Evolutionary conservation across 2,113 vertebrate species (phyloP).

Genomic region (Sporophila hypoxantha): DNA sequence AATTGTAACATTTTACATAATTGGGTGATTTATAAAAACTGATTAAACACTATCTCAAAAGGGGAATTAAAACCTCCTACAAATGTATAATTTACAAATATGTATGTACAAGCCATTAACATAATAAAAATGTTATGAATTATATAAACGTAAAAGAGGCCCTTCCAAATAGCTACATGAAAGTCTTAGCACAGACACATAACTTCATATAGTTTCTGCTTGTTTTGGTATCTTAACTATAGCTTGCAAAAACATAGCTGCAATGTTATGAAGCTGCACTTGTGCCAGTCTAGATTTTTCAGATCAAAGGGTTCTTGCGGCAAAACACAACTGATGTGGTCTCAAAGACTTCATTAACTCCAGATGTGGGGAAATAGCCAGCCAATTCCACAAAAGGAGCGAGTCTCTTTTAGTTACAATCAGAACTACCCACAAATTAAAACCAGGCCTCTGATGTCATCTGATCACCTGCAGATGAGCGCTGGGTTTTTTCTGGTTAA

Average conservation of each 20-base stretch:
- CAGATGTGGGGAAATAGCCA: constrained; percentile 82
- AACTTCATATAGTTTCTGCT: constrained; percentile 51
- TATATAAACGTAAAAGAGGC: constrained; percentile 14
- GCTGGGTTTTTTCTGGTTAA: constrained; percentile 64
- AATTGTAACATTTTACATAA: not conserved
- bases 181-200: constrained; percentile 39
- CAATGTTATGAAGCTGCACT: constrained; percentile 75
- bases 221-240: constrained; percentile 67
- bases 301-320: constrained; percentile 84
- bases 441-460: constrained; percentile 78
- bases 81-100: constrained; percentile 24
- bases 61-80: not conserved
- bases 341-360: constrained; percentile 86
- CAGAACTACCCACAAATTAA: constrained; percentile 82
- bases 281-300: constrained; percentile 77
- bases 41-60: not conserved
- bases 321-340: constrained; percentile 90
- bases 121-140: constrained; percentile 52
- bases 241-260: constrained; percentile 69
- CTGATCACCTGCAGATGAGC: constrained; percentile 74
- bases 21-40: not conserved
- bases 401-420: constrained; percentile 72
- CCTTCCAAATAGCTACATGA: constrained; percentile 42
- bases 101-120: constrained; percentile 30
- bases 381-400: constrained; percentile 76